Conservation (phyloP, 2,888 invertebrate species). For the Morpho helenor region DNA sequence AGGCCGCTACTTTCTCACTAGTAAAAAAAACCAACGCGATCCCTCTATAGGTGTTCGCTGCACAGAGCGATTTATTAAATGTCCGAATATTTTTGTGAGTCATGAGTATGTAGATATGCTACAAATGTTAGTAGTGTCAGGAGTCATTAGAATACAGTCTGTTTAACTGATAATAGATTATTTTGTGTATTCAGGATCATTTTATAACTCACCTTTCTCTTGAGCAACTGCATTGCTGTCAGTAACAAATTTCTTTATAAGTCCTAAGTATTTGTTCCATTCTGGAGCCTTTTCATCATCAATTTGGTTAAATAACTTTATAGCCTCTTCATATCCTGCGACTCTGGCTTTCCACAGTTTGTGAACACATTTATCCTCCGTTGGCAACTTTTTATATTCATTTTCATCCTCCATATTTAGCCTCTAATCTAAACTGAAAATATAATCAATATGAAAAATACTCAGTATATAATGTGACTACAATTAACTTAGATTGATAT, state of each 20-base stretch:
- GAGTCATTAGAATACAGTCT: too few species aligned
- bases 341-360: slow-evolving; percentile 98
- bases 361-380: slow-evolving; percentile 95
- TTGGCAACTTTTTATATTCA: slow-evolving; percentile 90
- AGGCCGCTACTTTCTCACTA: too few species aligned
- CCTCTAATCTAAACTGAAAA: slow-evolving; percentile 31
- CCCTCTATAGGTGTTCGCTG: too few species aligned
- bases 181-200: background rate
- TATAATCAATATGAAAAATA: background rate
- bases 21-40: too few species aligned
- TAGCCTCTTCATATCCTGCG: slow-evolving; percentile 95
- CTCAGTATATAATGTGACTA: too few species aligned
- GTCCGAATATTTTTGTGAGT: too few species aligned
- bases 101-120: too few species aligned
- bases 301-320: slow-evolving; percentile 91
- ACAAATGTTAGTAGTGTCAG: too few species aligned
- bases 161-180: background rate
- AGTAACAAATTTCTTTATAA: slow-evolving; percentile 95
- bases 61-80: too few species aligned
- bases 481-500: too few species aligned
- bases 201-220: slow-evolving; percentile 85
- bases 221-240: slow-evolving; percentile 97
- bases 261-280: slow-evolving; percentile 93
- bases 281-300: slow-evolving; percentile 96
- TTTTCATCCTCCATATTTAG: slow-evolving; percentile 89